These are phyloP conservation scores for Nothocercus julius DNA, from an alignment of 2,113 vertebrate species.

Conservation along the genomic window DNA sequence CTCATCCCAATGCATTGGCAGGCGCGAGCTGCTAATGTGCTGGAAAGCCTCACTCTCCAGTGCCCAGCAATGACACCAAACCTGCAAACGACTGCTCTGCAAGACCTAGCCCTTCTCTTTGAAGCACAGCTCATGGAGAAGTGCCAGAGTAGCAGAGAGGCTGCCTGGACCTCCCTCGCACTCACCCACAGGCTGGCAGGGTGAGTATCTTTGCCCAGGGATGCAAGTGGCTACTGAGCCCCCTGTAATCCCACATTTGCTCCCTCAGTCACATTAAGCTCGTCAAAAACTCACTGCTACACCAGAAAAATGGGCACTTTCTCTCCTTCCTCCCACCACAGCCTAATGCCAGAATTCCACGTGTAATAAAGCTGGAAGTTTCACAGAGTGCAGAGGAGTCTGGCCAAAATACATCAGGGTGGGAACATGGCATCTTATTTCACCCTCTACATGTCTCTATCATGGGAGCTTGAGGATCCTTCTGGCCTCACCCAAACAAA, in stretches of 20 bases:
- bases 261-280: rapidly evolving
- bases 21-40: background rate
- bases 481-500: background rate
- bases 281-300: background rate
- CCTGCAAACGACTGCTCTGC: background rate
- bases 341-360: background rate
- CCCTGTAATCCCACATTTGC: background rate
- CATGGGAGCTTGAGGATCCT: background rate
- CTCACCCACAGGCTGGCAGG: background rate
- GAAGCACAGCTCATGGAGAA: background rate
- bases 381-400: background rate
- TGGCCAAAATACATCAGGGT: background rate
- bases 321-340: background rate
- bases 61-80: rapidly evolving
- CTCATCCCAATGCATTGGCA: background rate
- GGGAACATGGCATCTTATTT: background rate
- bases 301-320: background rate
- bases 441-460: background rate
- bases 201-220: rapidly evolving
- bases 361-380: background rate
- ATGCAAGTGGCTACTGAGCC: background rate
- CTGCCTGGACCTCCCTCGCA: background rate
- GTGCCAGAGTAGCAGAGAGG: background rate
- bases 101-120: background rate
- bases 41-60: background rate